A percentile compares a stretch with the other conserved stretches of the same genome.
phyloP scores from a whole-genome alignment of 53 echinoderm and acorn worm genomes.

The Crossaster papposus region DNA sequence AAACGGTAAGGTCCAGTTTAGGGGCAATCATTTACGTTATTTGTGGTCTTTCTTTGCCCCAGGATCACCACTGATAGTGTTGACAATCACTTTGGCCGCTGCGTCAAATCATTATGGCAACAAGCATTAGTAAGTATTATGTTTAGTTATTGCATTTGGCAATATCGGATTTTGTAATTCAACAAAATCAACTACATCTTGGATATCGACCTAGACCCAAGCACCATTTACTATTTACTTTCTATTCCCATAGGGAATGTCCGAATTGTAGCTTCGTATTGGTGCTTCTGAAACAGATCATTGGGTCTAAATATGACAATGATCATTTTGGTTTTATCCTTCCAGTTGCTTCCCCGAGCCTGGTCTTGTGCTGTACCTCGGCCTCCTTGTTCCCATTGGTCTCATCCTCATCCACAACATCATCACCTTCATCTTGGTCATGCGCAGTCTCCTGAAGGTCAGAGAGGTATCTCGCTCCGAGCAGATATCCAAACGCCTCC shows the following conservation, averaged over 20 bases:
- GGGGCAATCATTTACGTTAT: too few species aligned
- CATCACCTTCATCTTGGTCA: slow-evolving; percentile 64
- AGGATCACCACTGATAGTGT: slow-evolving; percentile 74
- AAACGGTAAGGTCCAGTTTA: too few species aligned
- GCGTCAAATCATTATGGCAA: slow-evolving; percentile 55
- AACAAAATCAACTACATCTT: too few species aligned
- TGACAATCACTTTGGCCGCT: slow-evolving; percentile 69
- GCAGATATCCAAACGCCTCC: too few species aligned
- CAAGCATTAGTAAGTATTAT: slow-evolving; percentile 63
- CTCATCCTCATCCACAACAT: slow-evolving; percentile 63
- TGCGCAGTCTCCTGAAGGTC: slow-evolving; percentile 62
- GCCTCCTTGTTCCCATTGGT: slow-evolving; percentile 14
- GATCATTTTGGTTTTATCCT: slow-evolving; percentile 4
- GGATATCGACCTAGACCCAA: too few species aligned
- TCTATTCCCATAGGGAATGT: too few species aligned
- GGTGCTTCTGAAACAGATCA: too few species aligned
- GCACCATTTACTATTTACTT: too few species aligned
- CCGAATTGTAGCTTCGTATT: too few species aligned
- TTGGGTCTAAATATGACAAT: not conserved
- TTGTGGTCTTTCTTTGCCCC: not conserved
- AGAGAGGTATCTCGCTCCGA: too few species aligned
- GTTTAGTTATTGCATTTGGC: too few species aligned
- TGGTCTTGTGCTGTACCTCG: slow-evolving; percentile 61
- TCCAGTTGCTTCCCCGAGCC: slow-evolving; percentile 72
- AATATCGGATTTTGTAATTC: too few species aligned